Base-by-base conservation (phyloP, 2,113 vertebrate genomes). In the Bombycilla garrulus region DNA sequence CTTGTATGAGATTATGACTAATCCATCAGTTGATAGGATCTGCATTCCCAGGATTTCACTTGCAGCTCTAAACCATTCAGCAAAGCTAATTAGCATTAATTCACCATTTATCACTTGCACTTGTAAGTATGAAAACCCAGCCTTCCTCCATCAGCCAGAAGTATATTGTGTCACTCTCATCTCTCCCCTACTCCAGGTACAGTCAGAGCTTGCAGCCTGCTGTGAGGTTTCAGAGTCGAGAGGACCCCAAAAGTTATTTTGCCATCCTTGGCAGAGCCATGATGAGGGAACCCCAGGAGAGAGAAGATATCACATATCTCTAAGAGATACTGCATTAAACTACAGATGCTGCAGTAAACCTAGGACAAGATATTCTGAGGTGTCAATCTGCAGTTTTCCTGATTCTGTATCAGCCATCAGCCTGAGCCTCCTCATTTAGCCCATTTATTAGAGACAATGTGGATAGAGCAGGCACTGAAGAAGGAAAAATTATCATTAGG, bases 61-160 rank as follows among this genome's bases (percentile, higher is more conserved):
- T 88, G 50, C 62, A 93, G 88, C 67, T 86, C 62, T 44, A 42
- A 71, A 79, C 69, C 1, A 0, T 65, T 82, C 70, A 77, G 78
- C 54, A 24, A 31, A 82, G 13, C 87, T 94, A 85, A 93, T 40
- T 21, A 86, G 77, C 70, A 92, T 95, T 92, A 88, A 94, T 92
- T 88, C 61, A 19, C 47, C 81, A 94, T 93, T 82, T 80, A 60
- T 88, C 92, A 87, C 64, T 31, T 40, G 76, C 44, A 45, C n/a
- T 91, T 48, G 38, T 20, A 40, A 62, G 54, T 17, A 58, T 56
- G 48, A 79, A 78, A 77, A 33, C 8, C n/a, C 61, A 95, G 72
- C 58, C 38, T 35, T 48, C 28, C 58, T 70, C 53, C 36, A 31
- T 23, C 24, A 36, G 28, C 61, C 86, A 89, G 9, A 50, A 9